phyloP scores from a whole-genome alignment of 2,797 vertebrate genomes.

The Pseudochirops corinnae region DNA sequence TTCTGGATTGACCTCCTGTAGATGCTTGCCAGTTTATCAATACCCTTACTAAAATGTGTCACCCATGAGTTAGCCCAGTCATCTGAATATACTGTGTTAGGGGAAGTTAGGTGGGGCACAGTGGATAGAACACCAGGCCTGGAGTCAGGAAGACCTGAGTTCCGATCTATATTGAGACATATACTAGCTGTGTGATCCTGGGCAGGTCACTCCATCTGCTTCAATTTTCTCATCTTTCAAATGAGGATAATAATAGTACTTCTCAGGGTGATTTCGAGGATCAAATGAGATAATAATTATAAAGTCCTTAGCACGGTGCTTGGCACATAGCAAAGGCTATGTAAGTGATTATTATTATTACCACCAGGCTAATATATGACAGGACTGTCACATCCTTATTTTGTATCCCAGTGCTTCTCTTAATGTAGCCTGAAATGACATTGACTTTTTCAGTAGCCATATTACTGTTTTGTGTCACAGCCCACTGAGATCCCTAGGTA shows the following conservation, averaged over 20 bases:
- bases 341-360: too few species aligned
- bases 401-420: background rate
- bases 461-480: background rate
- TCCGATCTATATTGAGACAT: too few species aligned
- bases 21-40: background rate
- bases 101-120: background rate
- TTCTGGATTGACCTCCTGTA: background rate
- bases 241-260: too few species aligned
- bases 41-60: background rate
- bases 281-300: too few species aligned
- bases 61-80: background rate
- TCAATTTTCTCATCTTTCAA: too few species aligned
- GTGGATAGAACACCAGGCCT: background rate
- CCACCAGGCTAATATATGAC: too few species aligned
- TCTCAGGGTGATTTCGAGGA: too few species aligned
- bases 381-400: too few species aligned
- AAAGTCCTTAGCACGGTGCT: too few species aligned
- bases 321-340: too few species aligned
- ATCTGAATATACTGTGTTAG: background rate
- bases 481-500: background rate
- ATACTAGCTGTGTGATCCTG: too few species aligned
- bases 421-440: background rate
- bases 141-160: background rate
- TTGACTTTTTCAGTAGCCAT: background rate
- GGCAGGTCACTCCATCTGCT: too few species aligned